Conservation (phyloP, 2,113 vertebrate species). For the Pachypanchax playfairii region DNA sequence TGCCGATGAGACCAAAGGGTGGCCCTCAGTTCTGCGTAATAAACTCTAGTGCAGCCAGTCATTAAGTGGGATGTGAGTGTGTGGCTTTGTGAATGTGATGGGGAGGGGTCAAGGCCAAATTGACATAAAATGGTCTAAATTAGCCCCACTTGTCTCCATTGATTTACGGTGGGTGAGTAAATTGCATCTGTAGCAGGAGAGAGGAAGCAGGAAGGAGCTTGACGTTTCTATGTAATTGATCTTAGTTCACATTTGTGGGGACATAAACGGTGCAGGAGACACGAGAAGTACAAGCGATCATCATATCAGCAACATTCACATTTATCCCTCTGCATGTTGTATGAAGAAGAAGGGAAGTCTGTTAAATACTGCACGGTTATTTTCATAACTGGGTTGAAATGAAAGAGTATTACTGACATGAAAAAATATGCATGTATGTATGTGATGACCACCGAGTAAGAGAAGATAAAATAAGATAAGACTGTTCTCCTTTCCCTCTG, state of each 20-base stretch:
- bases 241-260: constrained; percentile 35
- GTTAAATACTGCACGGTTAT: background rate
- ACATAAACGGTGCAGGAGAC: constrained; percentile 30
- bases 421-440: too few relatives aligned
- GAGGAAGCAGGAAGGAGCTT: constrained; percentile 18
- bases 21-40: constrained; percentile 69
- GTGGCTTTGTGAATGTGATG: constrained; percentile 46
- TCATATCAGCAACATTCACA: constrained; percentile 34
- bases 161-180: constrained; percentile 77
- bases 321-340: constrained; percentile 29
- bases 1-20: constrained; percentile 39
- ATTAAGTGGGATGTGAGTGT: constrained; percentile 53
- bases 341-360: background rate
- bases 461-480: too few relatives aligned
- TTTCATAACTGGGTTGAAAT: too few relatives aligned
- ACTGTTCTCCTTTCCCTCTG: too few relatives aligned
- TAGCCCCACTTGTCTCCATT: constrained; percentile 79
- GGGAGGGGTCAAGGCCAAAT: constrained; percentile 79
- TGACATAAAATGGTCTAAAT: constrained; percentile 81
- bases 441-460: too few relatives aligned
- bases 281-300: constrained; percentile 13
- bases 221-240: constrained; percentile 61
- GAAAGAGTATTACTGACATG: too few relatives aligned
- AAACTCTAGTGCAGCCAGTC: constrained; percentile 65
- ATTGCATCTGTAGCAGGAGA: constrained; percentile 71